Evolutionary conservation across 2,113 vertebrate species (phyloP), one percentile per base, ranked within the genome.

Genomic region (Coturnix japonica): DNA sequence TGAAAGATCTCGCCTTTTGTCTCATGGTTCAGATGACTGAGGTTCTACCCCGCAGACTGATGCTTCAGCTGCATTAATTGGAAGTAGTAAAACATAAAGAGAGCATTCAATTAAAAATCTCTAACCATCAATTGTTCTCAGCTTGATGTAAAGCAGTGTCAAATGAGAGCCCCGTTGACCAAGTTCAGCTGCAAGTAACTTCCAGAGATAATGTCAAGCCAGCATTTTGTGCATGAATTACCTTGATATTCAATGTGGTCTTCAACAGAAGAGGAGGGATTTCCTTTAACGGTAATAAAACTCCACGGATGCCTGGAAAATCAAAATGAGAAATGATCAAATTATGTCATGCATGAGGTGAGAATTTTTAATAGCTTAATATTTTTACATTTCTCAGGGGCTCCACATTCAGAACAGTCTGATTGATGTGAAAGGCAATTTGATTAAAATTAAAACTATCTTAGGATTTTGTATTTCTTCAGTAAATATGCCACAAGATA

Each of bases 211-310:
- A 78, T 0, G 1, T 46, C 60, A 88, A 94, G 46, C 10, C 66
- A 85, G 53, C 17, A 61, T 87, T 94, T 70, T 87, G 13, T 80
- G 9, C 41, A 31, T 76, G 33, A 46, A 61, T 95, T 97, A 99
- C 99, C 99, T 92, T 99, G 98, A 97, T 99, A 99, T 76, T 98
- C 96, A 21, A 98, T 95, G 19, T 99, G 98, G 94, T 99, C 98
- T 97, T 99, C 99, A 33, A 98, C 98, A 30, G 97, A 98, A 66
- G 98, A 97, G 8, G 97, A 97, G 3, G 96, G 84, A 30, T 98
- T 97, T 51, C 99, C 99, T 96, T 99, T 99, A 93, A 98, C 96
- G 1, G 98, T 98, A 60, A 99, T 97, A 72, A 99, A 99, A 70
- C 98, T 99, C 99, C 99, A 99, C 8, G 99, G 98, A 85, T 99